phyloP scores from a whole-genome alignment of 1,140 invertebrate genomes.

The Caenorhabditis latens region DNA sequence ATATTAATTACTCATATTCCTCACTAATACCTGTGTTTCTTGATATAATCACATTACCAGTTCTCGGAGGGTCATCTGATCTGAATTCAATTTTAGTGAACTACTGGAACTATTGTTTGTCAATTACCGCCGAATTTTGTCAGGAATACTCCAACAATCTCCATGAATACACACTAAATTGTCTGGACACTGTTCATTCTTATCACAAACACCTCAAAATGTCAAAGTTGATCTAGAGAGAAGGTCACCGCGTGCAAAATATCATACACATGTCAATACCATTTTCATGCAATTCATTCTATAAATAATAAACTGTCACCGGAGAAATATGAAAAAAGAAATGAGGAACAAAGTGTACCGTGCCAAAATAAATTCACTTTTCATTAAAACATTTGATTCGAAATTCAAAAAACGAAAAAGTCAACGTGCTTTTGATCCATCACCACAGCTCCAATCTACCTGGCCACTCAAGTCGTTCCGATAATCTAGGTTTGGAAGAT shows the following conservation, averaged over 20 bases:
- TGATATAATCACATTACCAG: neutral
- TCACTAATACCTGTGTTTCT: conserved; percentile 22
- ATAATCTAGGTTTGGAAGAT: conserved; percentile 1
- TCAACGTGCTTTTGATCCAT: neutral
- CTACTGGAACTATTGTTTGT: neutral
- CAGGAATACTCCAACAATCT: conserved; percentile 62
- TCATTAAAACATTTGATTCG: neutral
- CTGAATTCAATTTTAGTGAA: neutral
- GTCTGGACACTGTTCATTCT: conserved; percentile 62
- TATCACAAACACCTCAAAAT: conserved; percentile 60
- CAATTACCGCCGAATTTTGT: conserved; percentile 38
- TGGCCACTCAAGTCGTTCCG: conserved; percentile 63
- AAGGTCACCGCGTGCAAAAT: neutral
- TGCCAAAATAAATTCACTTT: conserved; percentile 11
- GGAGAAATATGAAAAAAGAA: neutral
- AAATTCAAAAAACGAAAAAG: neutral
- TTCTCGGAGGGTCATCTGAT: neutral
- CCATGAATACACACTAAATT: conserved; percentile 59
- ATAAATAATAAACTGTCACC: conserved; percentile 31
- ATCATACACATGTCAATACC: neutral
- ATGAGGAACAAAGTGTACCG: neutral
- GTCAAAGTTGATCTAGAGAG: neutral
- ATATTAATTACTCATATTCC: neutral
- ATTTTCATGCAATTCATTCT: conserved; percentile 51
- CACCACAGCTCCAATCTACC: conserved; percentile 50